A percentile compares a stretch with the other conserved stretches of the same genome.
Conservation (phyloP, 2,797 vertebrate genomes). For the Brachyrhaphis roseni region DNA sequence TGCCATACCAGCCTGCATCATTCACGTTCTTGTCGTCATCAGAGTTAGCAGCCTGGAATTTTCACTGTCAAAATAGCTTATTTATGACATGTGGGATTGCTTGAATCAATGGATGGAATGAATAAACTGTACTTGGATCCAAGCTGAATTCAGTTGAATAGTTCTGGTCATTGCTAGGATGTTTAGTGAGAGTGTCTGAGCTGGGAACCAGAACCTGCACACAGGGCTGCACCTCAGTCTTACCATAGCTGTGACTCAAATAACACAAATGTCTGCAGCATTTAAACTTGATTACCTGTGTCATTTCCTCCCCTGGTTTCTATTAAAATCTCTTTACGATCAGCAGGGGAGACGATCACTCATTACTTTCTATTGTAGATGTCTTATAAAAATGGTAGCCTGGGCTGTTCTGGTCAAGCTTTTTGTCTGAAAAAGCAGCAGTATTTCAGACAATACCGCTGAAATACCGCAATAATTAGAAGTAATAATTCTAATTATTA, state of each 20-base stretch:
- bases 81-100: slow-evolving; percentile 37
- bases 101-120: slow-evolving; percentile 54
- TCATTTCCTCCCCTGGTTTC: neutral
- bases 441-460: too few relatives aligned
- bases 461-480: too few relatives aligned
- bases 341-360: neutral
- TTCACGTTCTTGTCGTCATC: neutral
- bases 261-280: neutral
- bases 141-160: slow-evolving; percentile 57
- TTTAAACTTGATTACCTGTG: neutral
- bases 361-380: neutral
- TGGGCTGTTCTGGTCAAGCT: neutral
- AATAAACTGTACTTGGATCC: slow-evolving; percentile 53
- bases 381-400: neutral
- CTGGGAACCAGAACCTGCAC: slow-evolving; percentile 21
- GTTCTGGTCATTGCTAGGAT: neutral
- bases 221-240: neutral
- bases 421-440: neutral
- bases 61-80: slow-evolving; percentile 26
- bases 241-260: neutral
- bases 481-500: too few relatives aligned
- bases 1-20: neutral
- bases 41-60: slow-evolving; percentile 29
- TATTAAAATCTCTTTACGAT: neutral
- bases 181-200: slow-evolving; percentile 32